Evolutionary conservation across 2,797 vertebrate genomes (phyloP).

Genomic region (Sciaenops ocellatus): DNA sequence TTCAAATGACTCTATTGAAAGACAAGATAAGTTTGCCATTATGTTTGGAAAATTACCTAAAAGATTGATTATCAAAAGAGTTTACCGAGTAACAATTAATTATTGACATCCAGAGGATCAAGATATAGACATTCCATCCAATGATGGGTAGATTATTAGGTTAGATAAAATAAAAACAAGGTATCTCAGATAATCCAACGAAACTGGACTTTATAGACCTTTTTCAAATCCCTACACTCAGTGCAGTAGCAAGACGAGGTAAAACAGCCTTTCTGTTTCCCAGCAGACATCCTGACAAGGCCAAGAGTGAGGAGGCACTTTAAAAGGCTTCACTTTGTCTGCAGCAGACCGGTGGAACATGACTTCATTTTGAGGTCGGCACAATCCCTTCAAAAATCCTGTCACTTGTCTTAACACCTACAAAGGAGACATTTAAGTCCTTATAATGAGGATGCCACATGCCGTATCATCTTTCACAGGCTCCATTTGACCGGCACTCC

Average conservation of each 20-base stretch:
- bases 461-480: slow-evolving; percentile 75
- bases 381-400: slow-evolving; percentile 45
- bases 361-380: slow-evolving; percentile 59
- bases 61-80: not conserved
- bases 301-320: slow-evolving; percentile 45
- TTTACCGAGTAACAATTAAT: no score
- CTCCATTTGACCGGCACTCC: slow-evolving; percentile 58
- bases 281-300: slow-evolving; percentile 48
- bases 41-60: not conserved
- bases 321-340: slow-evolving; percentile 57
- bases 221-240: slow-evolving; percentile 2
- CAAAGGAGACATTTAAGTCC: slow-evolving; percentile 65
- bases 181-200: not conserved
- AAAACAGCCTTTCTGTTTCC: slow-evolving; percentile 38
- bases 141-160: not conserved
- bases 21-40: not conserved
- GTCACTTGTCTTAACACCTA: slow-evolving; percentile 56
- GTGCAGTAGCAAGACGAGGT: slow-evolving; percentile 11
- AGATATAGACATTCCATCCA: not conserved
- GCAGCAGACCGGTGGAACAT: slow-evolving; percentile 60
- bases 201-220: not conserved
- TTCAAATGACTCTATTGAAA: not conserved
- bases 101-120: not conserved
- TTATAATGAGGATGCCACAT: slow-evolving; percentile 71
- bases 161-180: not conserved